phyloP scores from a whole-genome alignment of 2,113 vertebrate species.

The Aspidoscelis tigris region DNA sequence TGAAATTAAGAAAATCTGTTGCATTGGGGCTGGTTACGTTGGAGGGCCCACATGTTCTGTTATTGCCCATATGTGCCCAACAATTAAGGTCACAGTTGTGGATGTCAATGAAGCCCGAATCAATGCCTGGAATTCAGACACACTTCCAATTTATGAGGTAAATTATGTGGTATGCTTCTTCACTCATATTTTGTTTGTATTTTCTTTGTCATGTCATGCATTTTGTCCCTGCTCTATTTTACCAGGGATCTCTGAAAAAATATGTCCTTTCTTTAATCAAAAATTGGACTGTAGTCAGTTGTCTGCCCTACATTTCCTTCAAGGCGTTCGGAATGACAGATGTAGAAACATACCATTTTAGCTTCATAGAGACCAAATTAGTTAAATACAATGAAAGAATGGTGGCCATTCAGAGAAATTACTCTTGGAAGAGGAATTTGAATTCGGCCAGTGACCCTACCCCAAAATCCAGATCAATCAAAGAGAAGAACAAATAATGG shows the following conservation, averaged over 20 bases:
- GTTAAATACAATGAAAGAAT: neutral
- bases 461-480: neutral
- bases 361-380: neutral
- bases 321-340: neutral
- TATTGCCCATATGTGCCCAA: slow-evolving; percentile 95
- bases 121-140: slow-evolving; percentile 96
- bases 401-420: neutral
- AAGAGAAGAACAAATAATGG: neutral
- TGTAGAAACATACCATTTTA: neutral
- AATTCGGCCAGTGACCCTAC: neutral
- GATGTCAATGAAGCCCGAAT: slow-evolving; percentile 95
- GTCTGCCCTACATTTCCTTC: neutral
- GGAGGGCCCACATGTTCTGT: slow-evolving; percentile 97
- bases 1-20: slow-evolving; percentile 95
- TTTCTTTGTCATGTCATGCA: neutral
- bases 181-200: too few species aligned
- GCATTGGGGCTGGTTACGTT: slow-evolving; percentile 96
- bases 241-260: neutral
- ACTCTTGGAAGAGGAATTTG: neutral
- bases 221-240: neutral
- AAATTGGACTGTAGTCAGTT: neutral
- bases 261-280: neutral
- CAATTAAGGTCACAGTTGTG: slow-evolving; percentile 88
- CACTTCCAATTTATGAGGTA: slow-evolving; percentile 98
- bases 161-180: neutral